Base-by-base conservation (phyloP, 2,113 vertebrate genomes). In the Xiphophorus couchianus region DNA sequence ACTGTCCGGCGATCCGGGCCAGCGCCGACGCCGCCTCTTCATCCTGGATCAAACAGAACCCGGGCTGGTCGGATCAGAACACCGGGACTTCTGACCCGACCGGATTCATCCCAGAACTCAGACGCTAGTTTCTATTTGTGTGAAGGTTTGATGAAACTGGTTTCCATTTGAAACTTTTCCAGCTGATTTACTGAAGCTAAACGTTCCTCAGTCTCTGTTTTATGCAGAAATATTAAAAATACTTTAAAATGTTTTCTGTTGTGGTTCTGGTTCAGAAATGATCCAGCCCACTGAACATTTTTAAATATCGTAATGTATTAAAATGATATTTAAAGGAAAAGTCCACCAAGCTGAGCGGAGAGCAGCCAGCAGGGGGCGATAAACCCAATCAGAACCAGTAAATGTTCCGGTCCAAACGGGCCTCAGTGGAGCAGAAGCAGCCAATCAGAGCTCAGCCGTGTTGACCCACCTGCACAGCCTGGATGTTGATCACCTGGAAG, bases 401-500 rank as follows among this genome's bases (percentile, higher is more conserved):
- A 48, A 48, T 19, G 44, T 19, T 48, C 51, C 1, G 51, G 51
- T 58, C 51, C 17, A 17, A 29, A 30, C 13, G 15, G 62, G 17
- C 14, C 29, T 63, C 28, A 1, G 1, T 6, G 17, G 17, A 48
- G 17, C 44, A 63, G 28, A 63, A 19, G 4, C 62, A 63, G 62
- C 15, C 4, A 17, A 15, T 30, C 29, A 17, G 14, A 29, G 4
- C 19, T 30, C 62, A 29, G 29, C 13, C 5, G 28, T 17, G 39
- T 17, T 51, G 28, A 44, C 11, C 0, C 62, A 76, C 97, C 96
- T 96, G 93, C 0, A 88, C 94, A 2, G 96, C 96, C 72, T 97
- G 95, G 60, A 98, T 98, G 87, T 92, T 95, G 86, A 99, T 86
- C 61, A 97, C 94, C 81, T 93, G 90, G 35, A 92, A 94, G 17